These are phyloP conservation scores for Plusia festucae DNA, from an alignment of 2,888 invertebrate species.

Conservation along the genomic window DNA sequence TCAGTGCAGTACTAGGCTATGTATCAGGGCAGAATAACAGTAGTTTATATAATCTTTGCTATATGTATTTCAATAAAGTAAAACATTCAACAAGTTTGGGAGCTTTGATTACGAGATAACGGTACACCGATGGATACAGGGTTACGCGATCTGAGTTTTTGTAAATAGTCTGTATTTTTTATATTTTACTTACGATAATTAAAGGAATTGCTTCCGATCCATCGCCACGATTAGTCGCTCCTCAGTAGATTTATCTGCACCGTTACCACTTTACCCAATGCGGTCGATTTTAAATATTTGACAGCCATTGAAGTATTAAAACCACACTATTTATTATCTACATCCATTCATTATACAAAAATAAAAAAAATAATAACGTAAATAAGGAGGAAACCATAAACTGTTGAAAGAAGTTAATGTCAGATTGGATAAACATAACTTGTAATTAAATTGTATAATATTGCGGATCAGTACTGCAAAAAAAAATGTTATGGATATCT, in stretches of 20 bases:
- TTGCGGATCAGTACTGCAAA: too few species aligned
- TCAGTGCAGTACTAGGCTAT: not conserved
- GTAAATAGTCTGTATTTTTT: not conserved
- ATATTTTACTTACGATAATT: not conserved
- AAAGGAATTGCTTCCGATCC: not conserved
- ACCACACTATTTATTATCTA: too few species aligned
- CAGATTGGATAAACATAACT: not conserved
- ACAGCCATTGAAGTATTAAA: not conserved
- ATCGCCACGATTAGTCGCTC: constrained; percentile 2
- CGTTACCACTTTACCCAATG: not conserved
- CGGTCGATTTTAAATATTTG: not conserved
- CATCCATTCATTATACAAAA: not conserved
- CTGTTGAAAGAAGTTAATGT: not conserved
- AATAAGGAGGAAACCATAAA: not conserved
- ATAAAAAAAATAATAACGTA: not conserved
- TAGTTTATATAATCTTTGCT: not conserved
- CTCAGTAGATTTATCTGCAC: not conserved
- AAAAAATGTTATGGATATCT: too few species aligned
- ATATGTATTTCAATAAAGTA: not conserved
- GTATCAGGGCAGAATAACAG: constrained; percentile 1
- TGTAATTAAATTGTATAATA: not conserved
- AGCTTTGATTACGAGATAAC: not conserved
- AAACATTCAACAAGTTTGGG: not conserved
- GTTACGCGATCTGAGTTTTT: constrained; percentile 1
- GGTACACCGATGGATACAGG: not conserved